A percentile compares a stretch with the other conserved stretches of the same genome.
Conservation (phyloP, 2,113 vertebrate species). For the Rhizomys pruinosus region DNA sequence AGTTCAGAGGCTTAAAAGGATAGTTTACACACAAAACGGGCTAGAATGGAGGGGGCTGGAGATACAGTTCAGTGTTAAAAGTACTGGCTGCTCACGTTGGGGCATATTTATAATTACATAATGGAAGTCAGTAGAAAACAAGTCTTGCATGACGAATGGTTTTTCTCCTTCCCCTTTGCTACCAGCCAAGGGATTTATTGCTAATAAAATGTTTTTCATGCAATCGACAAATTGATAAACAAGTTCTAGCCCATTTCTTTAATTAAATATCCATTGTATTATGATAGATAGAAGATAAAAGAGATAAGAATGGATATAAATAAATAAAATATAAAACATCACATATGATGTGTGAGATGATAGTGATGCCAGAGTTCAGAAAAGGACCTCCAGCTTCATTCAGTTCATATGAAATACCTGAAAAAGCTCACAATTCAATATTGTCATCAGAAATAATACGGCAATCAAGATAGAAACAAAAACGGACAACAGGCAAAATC, state of each 20-base stretch:
- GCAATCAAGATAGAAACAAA: background rate
- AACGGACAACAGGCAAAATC: background rate
- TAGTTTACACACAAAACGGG: background rate
- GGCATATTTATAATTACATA: constrained; percentile 66
- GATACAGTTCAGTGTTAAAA: too few species aligned
- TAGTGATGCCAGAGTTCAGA: background rate
- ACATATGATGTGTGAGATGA: background rate
- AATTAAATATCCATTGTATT: constrained; percentile 3
- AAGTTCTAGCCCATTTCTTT: background rate
- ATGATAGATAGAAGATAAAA: background rate
- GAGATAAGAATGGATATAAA: too few species aligned
- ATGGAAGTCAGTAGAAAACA: constrained; percentile 60
- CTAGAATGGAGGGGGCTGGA: too few species aligned
- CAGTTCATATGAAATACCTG: background rate
- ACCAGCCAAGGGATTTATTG: constrained; percentile 58
- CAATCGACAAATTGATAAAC: constrained; percentile 67
- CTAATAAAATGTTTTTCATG: constrained; percentile 66
- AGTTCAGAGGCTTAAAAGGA: background rate
- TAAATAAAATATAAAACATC: constrained; percentile 7
- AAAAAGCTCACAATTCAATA: background rate
- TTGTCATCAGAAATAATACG: background rate
- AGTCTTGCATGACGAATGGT: constrained; percentile 50
- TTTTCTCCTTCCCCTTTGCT: constrained; percentile 39
- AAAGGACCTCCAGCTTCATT: background rate
- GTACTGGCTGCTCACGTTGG: background rate